Conservation (phyloP, 2,797 vertebrate species). For the Leucoraja ocellata region DNA sequence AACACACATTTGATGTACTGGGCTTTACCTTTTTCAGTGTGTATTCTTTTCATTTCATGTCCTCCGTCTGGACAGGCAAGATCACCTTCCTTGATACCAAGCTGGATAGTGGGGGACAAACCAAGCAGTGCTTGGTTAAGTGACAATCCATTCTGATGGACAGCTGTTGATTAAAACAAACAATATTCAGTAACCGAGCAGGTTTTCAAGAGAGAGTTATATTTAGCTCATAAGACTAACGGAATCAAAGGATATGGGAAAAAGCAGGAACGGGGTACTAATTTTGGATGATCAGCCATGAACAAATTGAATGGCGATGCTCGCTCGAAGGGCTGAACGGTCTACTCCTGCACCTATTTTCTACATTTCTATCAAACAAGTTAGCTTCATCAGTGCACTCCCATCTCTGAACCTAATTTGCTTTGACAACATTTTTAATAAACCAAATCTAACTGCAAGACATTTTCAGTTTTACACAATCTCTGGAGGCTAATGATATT, state of each 20-base stretch:
- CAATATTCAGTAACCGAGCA: slow-evolving; percentile 21
- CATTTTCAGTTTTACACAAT: not conserved
- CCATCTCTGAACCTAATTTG: not conserved
- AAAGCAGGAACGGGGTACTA: too few species aligned
- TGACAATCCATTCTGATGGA: slow-evolving; percentile 92
- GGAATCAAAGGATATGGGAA: too few species aligned
- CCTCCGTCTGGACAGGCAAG: slow-evolving; percentile 88
- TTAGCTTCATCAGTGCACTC: not conserved
- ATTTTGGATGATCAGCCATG: too few species aligned
- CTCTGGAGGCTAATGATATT: not conserved
- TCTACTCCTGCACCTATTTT: too few species aligned
- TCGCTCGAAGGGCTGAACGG: too few species aligned
- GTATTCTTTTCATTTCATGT: slow-evolving; percentile 89
- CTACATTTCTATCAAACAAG: not conserved
- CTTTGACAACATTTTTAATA: not conserved
- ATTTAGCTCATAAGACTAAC: too few species aligned
- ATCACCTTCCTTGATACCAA: slow-evolving; percentile 94
- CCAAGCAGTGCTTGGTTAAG: slow-evolving; percentile 96
- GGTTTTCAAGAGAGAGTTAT: too few species aligned
- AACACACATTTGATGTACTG: not conserved
- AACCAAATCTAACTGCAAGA: not conserved
- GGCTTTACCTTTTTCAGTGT: slow-evolving; percentile 85
- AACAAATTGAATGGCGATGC: too few species aligned
- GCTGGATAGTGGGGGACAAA: slow-evolving; percentile 86
- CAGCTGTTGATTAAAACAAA: slow-evolving; percentile 59